Base-by-base conservation (phyloP, 2,113 vertebrate genomes). In the Neoarius graeffei region DNA sequence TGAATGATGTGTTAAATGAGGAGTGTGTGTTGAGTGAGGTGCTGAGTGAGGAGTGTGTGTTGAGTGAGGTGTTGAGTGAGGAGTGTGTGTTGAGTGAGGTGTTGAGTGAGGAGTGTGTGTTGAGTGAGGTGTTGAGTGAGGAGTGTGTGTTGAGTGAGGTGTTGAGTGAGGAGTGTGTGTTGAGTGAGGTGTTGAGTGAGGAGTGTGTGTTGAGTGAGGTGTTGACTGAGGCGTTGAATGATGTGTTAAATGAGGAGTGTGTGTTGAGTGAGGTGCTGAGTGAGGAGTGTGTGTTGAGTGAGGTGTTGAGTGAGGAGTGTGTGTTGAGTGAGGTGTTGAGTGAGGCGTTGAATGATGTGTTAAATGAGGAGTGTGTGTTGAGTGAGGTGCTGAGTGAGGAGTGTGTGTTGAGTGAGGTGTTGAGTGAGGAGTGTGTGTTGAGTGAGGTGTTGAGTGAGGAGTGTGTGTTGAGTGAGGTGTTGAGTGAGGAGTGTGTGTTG, bases 381-480 rank as follows among this genome's bases (percentile, higher is more conserved):
- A 4, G 1, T 73, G 35, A 48, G 19, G n/a, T 67, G 25, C 27
- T 27, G 20, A 27, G n/a, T 69, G 11, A 30, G n/a, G 19, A 0
- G n/a, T 30, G 5, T 0, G 66, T 69, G 66, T 35, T 71, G 8
- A 35, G 64, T n/a, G 7, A 67, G 66, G 11, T 35, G n/a, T 11
- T 67, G 14, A 4, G 1, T 73, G 35, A 48, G 71, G 74, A 17
- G 76, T 54, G 48, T n/a, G 25, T 56, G n/a, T 19, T 56, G 0
- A 13, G 20, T 52, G 74, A 25, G 14, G 10, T 57, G 2, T 19
- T 35, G 1, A 14, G 11, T 59, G 56, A 25, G 54, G 30, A 14
- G 57, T 20, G 14, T 91, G 64, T 67, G 64, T 67, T 67, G 20
- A n/a, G 25, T n/a, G 30, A 35, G 27, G 25, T 67, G 64, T 67